Conservation (phyloP, 2,113 vertebrate genomes). For the Calidris pygmaea region DNA sequence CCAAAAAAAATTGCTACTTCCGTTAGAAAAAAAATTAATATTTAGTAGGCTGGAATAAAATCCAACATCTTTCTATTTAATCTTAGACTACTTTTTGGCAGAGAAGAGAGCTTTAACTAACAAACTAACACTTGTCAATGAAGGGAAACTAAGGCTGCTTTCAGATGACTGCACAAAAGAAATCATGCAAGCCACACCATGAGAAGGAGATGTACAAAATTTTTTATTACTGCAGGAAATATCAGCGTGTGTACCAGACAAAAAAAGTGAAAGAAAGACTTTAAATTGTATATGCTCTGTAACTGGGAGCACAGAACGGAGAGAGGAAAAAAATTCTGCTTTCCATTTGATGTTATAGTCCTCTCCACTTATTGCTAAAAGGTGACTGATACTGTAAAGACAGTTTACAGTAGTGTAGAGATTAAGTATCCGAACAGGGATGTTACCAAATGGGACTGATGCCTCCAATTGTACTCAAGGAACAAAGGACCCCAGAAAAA, state of each 20-base stretch:
- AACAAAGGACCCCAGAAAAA: not conserved
- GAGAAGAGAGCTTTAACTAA: not conserved
- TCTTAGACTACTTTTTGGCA: not conserved
- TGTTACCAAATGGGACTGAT: not conserved
- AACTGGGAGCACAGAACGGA: not conserved
- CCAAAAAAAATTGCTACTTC: not conserved
- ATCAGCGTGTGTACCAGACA: not conserved
- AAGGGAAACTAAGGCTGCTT: not conserved
- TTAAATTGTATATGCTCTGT: accelerated
- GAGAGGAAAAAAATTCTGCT: not conserved
- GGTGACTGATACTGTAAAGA: not conserved
- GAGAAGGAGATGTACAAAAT: not conserved
- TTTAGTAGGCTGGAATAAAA: not conserved
- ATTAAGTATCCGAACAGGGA: not conserved
- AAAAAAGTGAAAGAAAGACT: not conserved
- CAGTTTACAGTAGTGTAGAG: not conserved
- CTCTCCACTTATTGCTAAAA: not conserved
- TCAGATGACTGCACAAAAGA: not conserved
- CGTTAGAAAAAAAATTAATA: not conserved
- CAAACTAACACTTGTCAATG: not conserved
- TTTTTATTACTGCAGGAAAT: not conserved
- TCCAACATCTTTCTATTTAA: not conserved
- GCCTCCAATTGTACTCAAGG: not conserved
- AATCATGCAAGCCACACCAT: not conserved
- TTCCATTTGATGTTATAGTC: not conserved